Conservation (phyloP, 1,140 invertebrate genomes). For the Neodiprion fabricii region DNA sequence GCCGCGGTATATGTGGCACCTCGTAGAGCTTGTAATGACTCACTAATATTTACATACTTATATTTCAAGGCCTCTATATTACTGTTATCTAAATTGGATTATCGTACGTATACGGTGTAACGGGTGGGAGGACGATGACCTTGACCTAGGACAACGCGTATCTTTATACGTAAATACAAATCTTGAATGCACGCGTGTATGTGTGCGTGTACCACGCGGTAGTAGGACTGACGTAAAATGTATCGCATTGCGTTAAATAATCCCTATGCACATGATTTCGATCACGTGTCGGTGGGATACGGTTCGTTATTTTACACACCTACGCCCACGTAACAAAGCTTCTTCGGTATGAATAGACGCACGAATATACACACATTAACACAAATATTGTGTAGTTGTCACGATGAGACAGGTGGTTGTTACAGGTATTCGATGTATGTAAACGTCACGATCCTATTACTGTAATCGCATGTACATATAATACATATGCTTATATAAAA, state of each 20-base stretch:
- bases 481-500: background rate
- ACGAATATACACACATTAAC: background rate
- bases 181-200: constrained; percentile 15
- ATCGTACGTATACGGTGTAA: constrained; percentile 29
- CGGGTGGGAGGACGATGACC: constrained; percentile 29
- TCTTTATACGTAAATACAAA: constrained; percentile 32
- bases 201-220: background rate
- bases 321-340: too few species aligned
- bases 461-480: too few species aligned
- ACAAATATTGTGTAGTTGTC: background rate
- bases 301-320: too few species aligned
- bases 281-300: too few species aligned
- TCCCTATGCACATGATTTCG: too few species aligned
- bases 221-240: background rate
- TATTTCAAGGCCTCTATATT: background rate
- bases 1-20: too few species aligned
- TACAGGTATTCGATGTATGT: too few species aligned
- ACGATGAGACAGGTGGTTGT: too few species aligned
- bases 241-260: background rate
- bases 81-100: constrained; percentile 43
- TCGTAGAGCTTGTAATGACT: background rate
- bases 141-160: constrained; percentile 48
- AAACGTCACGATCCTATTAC: too few species aligned
- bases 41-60: constrained; percentile 12
- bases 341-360: too few species aligned